Evolutionary conservation across 2,888 invertebrate species (phyloP), one percentile per base, ranked within the genome.

Genomic region (Sarcophaga rosellei): DNA sequence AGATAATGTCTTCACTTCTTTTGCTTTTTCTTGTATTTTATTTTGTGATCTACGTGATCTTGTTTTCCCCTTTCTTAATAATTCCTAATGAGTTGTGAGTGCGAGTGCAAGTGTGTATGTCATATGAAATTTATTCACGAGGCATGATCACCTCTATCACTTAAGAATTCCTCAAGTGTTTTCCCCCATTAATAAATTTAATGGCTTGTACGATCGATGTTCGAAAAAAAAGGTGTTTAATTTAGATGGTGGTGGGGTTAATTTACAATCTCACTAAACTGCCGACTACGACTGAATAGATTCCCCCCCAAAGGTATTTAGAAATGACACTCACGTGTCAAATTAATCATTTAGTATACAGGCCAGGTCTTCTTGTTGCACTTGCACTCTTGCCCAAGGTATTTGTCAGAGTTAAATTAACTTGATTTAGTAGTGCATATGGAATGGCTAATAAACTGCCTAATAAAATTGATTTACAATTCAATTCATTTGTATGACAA

Each of bases 241-340:
- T 77, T 78, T 84, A 45, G 78, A 84, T 35, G 53, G 17, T 35
- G 53, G 17, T 86, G 86, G 86, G 86, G 86, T 86, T 86, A 86
- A 81, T 84, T 86, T 84, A 85, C 45, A 69, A 77, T 45, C 53
- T 72, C 20, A 77, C 53, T 73, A 72, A 81, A 57, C 62, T 74
- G 68, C 3, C 72, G 17, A 23, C 15, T 74, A 20, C 15, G 59
- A 3, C 65, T 53, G 21, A 35, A 35, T 65, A 12, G 25, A 45
- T 1, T 10, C 15, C 17, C 35, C 44, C 21, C 21, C 69, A 15
- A 79, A 86, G 57, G 74, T 76, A 59, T 66, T 89, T 89, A 88
- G 75, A 85, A 79, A 90, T 89, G 89, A 88, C 89, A 88, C 88
- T 91, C 90, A 90, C 87, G 89, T 90, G 90, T 90, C 90, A 89